A percentile compares a stretch with the other conserved stretches of the same genome.
phyloP scores from a whole-genome alignment of 2,888 invertebrate species.

The Cataglyphis albicans region DNA sequence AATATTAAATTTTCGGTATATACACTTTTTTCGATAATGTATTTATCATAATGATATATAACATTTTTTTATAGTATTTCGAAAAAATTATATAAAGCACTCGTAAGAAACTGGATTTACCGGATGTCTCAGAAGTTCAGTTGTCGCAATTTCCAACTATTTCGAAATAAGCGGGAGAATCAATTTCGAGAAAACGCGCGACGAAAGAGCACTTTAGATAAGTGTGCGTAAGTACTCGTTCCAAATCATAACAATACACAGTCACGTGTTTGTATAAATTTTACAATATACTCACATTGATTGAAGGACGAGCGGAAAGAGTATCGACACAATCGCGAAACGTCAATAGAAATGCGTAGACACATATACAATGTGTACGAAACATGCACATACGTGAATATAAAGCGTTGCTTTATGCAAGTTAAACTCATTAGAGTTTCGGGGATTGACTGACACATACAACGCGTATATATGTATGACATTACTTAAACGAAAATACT shows the following conservation, averaged over 20 bases:
- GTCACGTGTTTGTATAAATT: constrained; percentile 38
- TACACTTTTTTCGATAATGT: neutral
- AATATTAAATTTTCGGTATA: neutral
- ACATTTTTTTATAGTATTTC: neutral
- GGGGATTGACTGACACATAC: neutral
- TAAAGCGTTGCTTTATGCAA: constrained; percentile 25
- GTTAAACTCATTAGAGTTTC: constrained; percentile 10
- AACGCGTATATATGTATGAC: neutral
- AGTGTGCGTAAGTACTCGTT: neutral
- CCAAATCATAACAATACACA: neutral
- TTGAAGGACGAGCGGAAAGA: constrained; percentile 10
- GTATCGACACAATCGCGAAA: neutral
- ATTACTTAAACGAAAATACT: neutral
- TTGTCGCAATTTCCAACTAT: neutral
- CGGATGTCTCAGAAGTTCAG: neutral
- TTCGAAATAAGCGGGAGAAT: constrained; percentile 13
- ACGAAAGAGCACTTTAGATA: constrained; percentile 27
- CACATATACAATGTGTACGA: neutral
- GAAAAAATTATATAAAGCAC: neutral
- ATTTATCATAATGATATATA: neutral
- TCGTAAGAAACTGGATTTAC: neutral
- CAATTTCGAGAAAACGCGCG: constrained; percentile 14
- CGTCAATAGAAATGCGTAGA: neutral
- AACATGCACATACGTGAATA: neutral
- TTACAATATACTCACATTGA: neutral